Base-by-base conservation (phyloP, 2,888 invertebrate genomes). In the Eustalomyia histrio region DNA sequence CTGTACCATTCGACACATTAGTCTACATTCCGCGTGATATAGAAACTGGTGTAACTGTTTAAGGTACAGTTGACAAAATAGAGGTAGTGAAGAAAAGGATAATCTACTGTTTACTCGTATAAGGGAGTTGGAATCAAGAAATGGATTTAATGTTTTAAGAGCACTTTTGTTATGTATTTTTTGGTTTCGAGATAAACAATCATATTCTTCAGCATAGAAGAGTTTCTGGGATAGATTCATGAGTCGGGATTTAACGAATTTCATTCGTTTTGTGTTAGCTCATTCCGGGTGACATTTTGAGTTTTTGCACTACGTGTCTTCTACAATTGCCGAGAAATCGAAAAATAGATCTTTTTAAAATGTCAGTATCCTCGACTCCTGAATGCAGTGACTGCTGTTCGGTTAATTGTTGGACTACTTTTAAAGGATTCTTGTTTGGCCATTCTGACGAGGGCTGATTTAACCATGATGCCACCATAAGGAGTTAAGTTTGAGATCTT, bases 1-100 rank as follows among this genome's bases (percentile, higher is more conserved):
- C 29, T 58, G 58, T 1, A 29, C 50, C 69, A 69, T 69, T 63
- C 68, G 43, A 29, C 69, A 50, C 69, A 69, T 69, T 50, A 24
- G 58, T 9, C 16, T 58, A 21, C 69, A 69, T 8, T 69, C 58
- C 1, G 58, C 69, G 17, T 69, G 69, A 12, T 4, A 8, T 12
- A 50, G 18, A 60, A 57, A 69, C 17, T 7, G 8, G 14, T 69
- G 68, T 14, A 69, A 24, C 24, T 69, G 58, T 29, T 12, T 7
- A 4, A 69, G 17, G 17, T 50, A 71, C 7, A 71, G 58, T n/a
- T 29, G 33, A 17, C 60, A 71, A 71, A 61, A 39, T 12, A 24
- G 17, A 10, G 60, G 33, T 17, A 69, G 39, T 33, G 60, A 21
- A 9, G 60, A 33, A 5, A 35, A 14, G 8, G 52, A 7, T 35